A percentile compares a stretch with the other conserved stretches of the same genome.
Conservation (phyloP, 2,797 vertebrate genomes). For the Malacoraja senta region DNA sequence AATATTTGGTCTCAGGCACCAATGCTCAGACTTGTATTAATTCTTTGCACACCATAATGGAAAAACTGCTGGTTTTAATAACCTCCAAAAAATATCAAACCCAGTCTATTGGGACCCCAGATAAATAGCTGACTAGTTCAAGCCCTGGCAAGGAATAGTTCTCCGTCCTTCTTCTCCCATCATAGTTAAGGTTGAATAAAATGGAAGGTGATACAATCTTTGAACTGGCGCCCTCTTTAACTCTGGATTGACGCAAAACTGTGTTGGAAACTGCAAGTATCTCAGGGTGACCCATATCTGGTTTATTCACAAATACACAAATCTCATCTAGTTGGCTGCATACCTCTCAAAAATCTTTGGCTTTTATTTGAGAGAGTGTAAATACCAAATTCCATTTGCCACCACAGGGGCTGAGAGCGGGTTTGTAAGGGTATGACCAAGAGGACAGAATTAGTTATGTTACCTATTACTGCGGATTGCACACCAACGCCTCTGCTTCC, state of each 20-base stretch:
- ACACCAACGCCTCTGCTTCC: too few species aligned
- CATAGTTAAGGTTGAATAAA: neutral
- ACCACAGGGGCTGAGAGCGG: too few species aligned
- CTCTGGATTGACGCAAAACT: neutral
- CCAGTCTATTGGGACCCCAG: neutral
- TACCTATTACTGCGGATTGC: too few species aligned
- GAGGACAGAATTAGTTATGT: neutral
- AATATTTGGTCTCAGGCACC: neutral
- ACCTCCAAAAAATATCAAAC: neutral
- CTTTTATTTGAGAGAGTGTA: neutral
- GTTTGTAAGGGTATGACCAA: neutral
- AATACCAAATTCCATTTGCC: neutral
- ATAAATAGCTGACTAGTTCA: conserved; percentile 9
- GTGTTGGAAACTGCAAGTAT: neutral
- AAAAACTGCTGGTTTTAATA: conserved; percentile 36
- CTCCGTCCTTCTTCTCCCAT: neutral
- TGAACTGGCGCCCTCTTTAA: neutral
- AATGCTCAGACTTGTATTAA: neutral
- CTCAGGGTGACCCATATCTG: neutral
- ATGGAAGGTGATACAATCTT: neutral
- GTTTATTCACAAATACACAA: neutral
- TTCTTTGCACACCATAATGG: conserved; percentile 6
- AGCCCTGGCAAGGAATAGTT: neutral
- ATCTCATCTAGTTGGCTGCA: neutral
- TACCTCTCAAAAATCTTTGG: neutral